Evolutionary conservation across 2,888 invertebrate genomes (phyloP), one percentile per base, ranked within the genome.

Genomic region (Drosophila niveifrons): DNA sequence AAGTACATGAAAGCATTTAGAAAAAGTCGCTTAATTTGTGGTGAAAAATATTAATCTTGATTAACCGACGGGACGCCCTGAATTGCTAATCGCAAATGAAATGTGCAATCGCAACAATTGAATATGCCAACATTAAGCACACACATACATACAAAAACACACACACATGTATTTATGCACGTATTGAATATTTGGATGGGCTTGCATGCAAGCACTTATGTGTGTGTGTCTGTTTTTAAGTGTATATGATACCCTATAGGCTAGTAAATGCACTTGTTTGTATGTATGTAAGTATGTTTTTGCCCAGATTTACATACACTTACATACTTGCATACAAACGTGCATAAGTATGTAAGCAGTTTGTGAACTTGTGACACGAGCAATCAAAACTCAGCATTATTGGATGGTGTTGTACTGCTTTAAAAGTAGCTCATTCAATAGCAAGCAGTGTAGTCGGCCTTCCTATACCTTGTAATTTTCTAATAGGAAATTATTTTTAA

Each of bases 31-130:
- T 43, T 50, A 46, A 29, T 34, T 36, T 44, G 17, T 44, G 44
- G 44, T 28, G 48, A 29, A 58, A 29, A 44, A 51, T 59, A 46
- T 34, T 28, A 56, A 57, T 63, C 64, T 64, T 65, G 50, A 58
- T 44, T 58, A 44, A 58, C 52, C 66, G 47, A 58, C 68, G 58
- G 68, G 52, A 53, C 68, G 67, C 65, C 52, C 65, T 68, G 65
- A 66, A 66, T 50, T 41, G 43, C 52, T 68, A 68, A 59, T 68
- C 59, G 66, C 59, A 69, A 65, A 66, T 69, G 69, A 66, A 66
- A 61, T 58, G 51, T 66, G 59, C 52, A 53, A 53, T 62, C 62
- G 48, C 64, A 57, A 50, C 53, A 62, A 62, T 31, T 53, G 53
- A 66, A 62, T 62, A 53, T 66, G 66, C 66, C 66, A 66, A 66